A percentile compares a stretch with the other conserved stretches of the same genome.
Conservation (phyloP, 2,797 vertebrate genomes). For the Lateolabrax maculatus region DNA sequence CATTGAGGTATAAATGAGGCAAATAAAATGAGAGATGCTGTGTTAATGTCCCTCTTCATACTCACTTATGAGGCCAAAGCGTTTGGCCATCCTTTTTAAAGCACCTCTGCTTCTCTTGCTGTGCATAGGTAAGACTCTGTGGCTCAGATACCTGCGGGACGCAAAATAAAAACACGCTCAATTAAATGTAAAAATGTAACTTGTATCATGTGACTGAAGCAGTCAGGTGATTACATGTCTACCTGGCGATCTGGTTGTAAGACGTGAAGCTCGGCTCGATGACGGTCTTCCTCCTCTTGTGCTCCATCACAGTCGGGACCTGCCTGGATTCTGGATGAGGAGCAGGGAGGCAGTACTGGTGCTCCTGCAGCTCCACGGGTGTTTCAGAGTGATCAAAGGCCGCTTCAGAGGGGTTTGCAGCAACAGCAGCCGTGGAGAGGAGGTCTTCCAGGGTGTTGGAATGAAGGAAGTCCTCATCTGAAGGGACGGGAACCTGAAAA, state of each 20-base stretch:
- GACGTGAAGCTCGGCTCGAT: conserved; percentile 50
- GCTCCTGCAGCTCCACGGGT: conserved; percentile 52
- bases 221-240: not conserved
- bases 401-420: not conserved
- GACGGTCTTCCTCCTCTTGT: conserved; percentile 17
- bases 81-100: conserved; percentile 67
- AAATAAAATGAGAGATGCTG: not conserved
- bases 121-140: conserved; percentile 61
- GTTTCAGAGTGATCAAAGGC: not conserved
- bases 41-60: fast-evolving
- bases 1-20: not conserved
- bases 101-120: conserved; percentile 51
- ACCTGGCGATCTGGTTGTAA: conserved; percentile 72
- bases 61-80: conserved; percentile 68
- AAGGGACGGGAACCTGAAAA: conserved; percentile 41
- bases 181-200: not conserved
- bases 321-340: conserved; percentile 34
- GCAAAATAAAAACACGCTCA: not conserved
- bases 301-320: not conserved
- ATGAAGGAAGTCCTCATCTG: conserved; percentile 53
- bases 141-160: conserved; percentile 68
- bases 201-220: fast-evolving
- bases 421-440: conserved; percentile 25
- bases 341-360: conserved; percentile 68
- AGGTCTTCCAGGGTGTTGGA: conserved; percentile 55